Conservation (phyloP, 2,113 vertebrate genomes). For the Symphodus melops region DNA sequence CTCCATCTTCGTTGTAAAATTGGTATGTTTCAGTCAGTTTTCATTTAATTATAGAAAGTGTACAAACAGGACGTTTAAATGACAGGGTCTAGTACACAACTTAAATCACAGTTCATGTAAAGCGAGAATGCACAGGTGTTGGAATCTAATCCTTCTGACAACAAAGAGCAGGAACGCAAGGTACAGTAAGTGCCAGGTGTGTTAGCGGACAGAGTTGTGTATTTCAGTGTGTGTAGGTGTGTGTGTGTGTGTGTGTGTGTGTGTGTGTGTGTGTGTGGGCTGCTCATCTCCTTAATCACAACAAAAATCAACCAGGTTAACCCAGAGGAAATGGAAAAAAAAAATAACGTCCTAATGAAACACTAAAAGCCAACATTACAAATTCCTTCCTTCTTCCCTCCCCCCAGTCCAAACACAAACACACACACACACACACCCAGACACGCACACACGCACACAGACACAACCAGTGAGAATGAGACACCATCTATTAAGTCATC, state of each 20-base stretch:
- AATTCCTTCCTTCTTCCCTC: slow-evolving; percentile 66
- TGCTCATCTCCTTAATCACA: slow-evolving; percentile 72
- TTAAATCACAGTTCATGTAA: neutral
- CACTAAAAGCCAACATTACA: slow-evolving; percentile 67
- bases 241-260: no score
- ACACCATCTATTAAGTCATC: slow-evolving; percentile 8
- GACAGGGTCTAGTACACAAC: neutral
- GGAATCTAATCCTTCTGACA: neutral
- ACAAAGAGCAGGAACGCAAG: slow-evolving; percentile 6
- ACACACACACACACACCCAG: no score
- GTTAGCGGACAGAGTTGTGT: no score
- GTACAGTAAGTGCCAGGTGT: slow-evolving; percentile 3
- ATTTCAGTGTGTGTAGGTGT: slow-evolving; percentile 33
- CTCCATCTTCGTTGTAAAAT: no score
- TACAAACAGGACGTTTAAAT: no score
- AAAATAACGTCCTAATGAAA: slow-evolving; percentile 57
- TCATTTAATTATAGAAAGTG: no score
- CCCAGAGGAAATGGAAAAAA: slow-evolving; percentile 73
- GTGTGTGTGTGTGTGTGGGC: slow-evolving; percentile 41
- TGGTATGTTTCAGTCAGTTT: no score
- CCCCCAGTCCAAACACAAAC: slow-evolving; percentile 42
- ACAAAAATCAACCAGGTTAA: slow-evolving; percentile 70
- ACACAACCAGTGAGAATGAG: slow-evolving; percentile 13
- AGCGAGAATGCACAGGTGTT: slow-evolving; percentile 11
- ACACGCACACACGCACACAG: slow-evolving; percentile 31